A percentile compares a stretch with the other conserved stretches of the same genome.
Evolutionary conservation across 2,888 invertebrate genomes (phyloP).

Genomic region (Amiota mariae): DNA sequence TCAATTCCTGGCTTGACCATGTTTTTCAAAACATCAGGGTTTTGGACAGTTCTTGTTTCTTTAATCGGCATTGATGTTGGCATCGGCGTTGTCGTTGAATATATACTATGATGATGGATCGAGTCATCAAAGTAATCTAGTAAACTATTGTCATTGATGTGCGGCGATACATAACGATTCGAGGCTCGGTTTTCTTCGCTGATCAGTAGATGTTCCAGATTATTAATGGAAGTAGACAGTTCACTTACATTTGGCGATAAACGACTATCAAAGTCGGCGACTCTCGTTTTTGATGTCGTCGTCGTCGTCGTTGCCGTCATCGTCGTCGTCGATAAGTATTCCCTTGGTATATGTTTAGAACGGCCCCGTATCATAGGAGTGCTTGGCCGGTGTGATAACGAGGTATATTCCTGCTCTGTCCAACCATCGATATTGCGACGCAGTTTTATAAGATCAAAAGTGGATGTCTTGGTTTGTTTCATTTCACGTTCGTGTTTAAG

Average conservation of each 20-base stretch:
- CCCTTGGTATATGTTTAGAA: constrained; percentile 85
- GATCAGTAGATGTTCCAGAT: constrained; percentile 60
- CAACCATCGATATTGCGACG: constrained; percentile 90
- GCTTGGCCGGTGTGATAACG: constrained; percentile 75
- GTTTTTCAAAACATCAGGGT: no score
- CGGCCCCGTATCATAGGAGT: constrained; percentile 77
- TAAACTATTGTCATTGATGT: constrained; percentile 65
- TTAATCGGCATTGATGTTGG: constrained; percentile 72
- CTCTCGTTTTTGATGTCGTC: constrained; percentile 71
- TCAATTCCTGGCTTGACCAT: no score
- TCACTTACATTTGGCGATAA: constrained; percentile 47
- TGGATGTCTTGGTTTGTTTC: constrained; percentile 47
- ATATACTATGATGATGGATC: constrained; percentile 39
- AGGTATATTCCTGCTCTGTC: constrained; percentile 84
- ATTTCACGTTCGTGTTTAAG: constrained; percentile 73
- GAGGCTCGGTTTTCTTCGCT: constrained; percentile 53
- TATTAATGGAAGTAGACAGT: constrained; percentile 62
- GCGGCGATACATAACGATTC: constrained; percentile 54
- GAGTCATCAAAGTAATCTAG: constrained; percentile 56
- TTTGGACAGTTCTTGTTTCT: constrained; percentile 54
- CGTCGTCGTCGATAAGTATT: constrained; percentile 82
- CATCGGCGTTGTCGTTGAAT: constrained; percentile 39
- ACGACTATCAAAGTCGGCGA: constrained; percentile 39
- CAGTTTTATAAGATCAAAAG: constrained; percentile 80
- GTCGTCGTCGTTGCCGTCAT: no score